Conservation (phyloP, 2,797 vertebrate genomes). For the Psittacula derbiana region DNA sequence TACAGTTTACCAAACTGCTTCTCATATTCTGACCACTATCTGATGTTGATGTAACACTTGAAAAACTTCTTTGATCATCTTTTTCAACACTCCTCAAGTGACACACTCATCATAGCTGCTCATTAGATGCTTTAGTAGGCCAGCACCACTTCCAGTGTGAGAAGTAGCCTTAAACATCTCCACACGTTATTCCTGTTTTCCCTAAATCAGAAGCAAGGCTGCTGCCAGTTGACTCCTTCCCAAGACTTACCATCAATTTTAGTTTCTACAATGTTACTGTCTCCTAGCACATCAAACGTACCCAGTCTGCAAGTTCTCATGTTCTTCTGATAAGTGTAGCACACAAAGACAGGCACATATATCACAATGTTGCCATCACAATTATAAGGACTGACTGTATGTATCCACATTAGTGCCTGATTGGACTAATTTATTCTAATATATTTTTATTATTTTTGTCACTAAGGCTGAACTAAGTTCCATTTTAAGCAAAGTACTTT, state of each 20-base stretch:
- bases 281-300: background rate
- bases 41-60: background rate
- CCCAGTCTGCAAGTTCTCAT: background rate
- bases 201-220: background rate
- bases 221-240: background rate
- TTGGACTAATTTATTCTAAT: background rate
- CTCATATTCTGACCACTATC: background rate
- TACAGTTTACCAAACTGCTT: background rate
- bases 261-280: background rate
- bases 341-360: background rate
- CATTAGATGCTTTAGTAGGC: background rate
- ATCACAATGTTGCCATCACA: background rate
- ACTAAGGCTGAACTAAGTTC: background rate
- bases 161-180: background rate
- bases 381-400: background rate
- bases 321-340: background rate
- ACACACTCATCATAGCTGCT: background rate
- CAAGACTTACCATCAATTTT: background rate
- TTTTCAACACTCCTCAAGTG: background rate
- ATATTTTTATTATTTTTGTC: background rate
- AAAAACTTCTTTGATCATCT: background rate
- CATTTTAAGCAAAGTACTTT: background rate
- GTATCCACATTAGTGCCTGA: background rate
- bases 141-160: background rate
- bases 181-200: background rate